phyloP scores from a whole-genome alignment of 2,113 vertebrate species.

The Chamaea fasciata region DNA sequence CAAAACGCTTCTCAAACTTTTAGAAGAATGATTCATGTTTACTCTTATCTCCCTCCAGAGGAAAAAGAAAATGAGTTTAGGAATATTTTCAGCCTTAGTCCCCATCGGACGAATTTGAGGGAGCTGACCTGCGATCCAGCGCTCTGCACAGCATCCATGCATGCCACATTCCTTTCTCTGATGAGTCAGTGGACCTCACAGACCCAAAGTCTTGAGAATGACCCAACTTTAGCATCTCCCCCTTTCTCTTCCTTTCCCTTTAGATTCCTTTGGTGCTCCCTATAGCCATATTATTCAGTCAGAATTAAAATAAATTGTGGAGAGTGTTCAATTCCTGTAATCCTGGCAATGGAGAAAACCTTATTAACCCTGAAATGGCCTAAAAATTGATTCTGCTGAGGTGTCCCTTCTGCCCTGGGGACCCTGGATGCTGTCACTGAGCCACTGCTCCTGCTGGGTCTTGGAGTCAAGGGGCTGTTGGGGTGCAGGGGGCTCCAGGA shows the following conservation, averaged over 20 bases:
- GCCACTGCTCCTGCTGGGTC: neutral
- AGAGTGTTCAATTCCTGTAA: neutral
- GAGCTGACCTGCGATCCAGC: neutral
- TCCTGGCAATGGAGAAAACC: neutral
- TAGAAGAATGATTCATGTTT: neutral
- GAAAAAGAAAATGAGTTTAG: neutral
- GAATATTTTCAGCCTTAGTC: conserved; percentile 11
- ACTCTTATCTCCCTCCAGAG: conserved; percentile 6
- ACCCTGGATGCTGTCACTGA: neutral
- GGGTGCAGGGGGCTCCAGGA: too few species aligned
- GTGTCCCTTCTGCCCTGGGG: neutral
- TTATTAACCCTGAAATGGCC: neutral
- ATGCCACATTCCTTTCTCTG: neutral
- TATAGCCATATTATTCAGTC: neutral
- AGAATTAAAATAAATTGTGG: neutral
- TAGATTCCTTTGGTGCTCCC: neutral
- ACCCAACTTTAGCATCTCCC: neutral
- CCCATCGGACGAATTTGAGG: fast-evolving
- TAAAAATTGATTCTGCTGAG: neutral
- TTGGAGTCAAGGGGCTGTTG: neutral
- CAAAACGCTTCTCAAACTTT: neutral
- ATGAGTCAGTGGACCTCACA: neutral
- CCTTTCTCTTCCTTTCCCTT: neutral
- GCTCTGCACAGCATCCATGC: neutral
- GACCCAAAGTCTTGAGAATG: neutral